Conservation (phyloP, 1,140 invertebrate genomes). For the Brachionus rotundiformis region DNA sequence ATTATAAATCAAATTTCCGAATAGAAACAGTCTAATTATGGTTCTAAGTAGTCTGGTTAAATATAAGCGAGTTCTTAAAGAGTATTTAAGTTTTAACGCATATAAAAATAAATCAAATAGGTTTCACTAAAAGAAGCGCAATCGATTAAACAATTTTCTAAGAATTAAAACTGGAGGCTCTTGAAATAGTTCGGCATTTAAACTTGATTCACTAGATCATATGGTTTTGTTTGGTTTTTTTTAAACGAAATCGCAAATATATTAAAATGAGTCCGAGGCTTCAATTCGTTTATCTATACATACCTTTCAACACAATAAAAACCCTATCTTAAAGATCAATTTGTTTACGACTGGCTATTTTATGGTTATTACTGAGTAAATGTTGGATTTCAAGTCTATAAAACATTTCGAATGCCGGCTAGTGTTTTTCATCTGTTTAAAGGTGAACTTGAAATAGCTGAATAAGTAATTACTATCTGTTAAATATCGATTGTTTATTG, state of each 20-base stretch:
- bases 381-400: not conserved
- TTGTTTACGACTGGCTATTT: slow-evolving; percentile 10
- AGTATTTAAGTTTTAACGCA: not conserved
- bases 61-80: not conserved
- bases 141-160: not conserved
- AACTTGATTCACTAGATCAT: not conserved
- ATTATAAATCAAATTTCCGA: not conserved
- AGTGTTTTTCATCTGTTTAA: not conserved
- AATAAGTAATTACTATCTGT: slow-evolving; percentile 2
- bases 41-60: not conserved
- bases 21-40: not conserved
- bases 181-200: not conserved
- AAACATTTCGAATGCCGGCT: not conserved
- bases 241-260: not conserved
- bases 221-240: not conserved
- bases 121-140: not conserved
- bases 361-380: not conserved
- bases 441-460: not conserved
- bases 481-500: slow-evolving; percentile 20
- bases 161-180: not conserved
- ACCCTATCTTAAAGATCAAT: slow-evolving; percentile 8
- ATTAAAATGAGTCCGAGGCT: not conserved
- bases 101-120: not conserved
- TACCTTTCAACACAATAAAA: not conserved
- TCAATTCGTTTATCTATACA: not conserved